These are phyloP conservation scores for Gryllus longicercus DNA, from an alignment of 2,888 invertebrate species.

Conservation along the genomic window DNA sequence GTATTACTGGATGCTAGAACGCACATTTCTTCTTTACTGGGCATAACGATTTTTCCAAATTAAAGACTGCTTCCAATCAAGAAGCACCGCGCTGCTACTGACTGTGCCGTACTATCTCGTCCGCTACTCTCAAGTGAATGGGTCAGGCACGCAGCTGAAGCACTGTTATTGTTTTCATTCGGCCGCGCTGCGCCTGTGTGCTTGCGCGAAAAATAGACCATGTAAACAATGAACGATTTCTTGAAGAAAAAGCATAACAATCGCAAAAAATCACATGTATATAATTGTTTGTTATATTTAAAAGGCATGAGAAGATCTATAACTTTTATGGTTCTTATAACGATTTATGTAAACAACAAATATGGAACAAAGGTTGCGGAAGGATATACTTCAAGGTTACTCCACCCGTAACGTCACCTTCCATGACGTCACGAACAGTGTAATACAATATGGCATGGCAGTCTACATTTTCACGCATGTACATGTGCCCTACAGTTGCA, in stretches of 20 bases:
- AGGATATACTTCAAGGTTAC: constrained; percentile 40
- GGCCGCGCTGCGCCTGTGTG: constrained; percentile 28
- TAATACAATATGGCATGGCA: background rate
- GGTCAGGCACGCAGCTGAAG: constrained; percentile 38
- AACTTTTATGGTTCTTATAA: background rate
- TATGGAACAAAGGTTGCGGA: constrained; percentile 38
- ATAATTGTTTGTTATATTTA: background rate
- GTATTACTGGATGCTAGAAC: constrained; percentile 35
- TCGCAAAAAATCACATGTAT: background rate
- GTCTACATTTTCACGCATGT: no score
- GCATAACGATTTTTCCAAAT: constrained; percentile 36
- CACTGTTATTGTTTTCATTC: constrained; percentile 41
- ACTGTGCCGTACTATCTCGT: background rate
- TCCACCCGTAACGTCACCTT: constrained; percentile 35
- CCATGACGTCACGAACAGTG: constrained; percentile 34
- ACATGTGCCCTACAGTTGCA: no score
- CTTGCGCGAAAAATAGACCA: constrained; percentile 38
- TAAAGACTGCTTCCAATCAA: constrained; percentile 3
- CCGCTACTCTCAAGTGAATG: constrained; percentile 37
- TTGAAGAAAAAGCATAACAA: background rate
- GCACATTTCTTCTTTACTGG: constrained; percentile 40
- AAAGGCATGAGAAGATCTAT: background rate
- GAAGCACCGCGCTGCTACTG: background rate
- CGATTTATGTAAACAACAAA: constrained; percentile 37
- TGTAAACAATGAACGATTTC: constrained; percentile 36